Evolutionary conservation across 1,140 invertebrate genomes (phyloP).

Genomic region (Lysiphlebus fabarum): DNA sequence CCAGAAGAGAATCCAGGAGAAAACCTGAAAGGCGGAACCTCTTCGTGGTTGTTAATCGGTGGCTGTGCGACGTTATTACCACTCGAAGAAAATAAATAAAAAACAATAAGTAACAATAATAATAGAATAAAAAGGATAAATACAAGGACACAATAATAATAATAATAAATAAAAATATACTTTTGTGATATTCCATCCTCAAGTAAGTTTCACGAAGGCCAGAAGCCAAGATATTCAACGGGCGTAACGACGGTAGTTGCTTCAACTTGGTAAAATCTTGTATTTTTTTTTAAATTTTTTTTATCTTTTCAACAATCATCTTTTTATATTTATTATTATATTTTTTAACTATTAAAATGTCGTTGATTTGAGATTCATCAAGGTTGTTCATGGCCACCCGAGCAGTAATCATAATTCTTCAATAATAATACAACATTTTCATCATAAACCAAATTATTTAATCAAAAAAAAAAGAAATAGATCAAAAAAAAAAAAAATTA

Average conservation of each 20-base stretch:
- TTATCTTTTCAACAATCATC: not conserved
- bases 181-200: slow-evolving; percentile 13
- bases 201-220: slow-evolving; percentile 37
- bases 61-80: slow-evolving; percentile 25
- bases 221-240: slow-evolving; percentile 30
- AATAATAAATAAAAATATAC: too few species aligned
- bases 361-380: not conserved
- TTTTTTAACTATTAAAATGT: slow-evolving; percentile 1
- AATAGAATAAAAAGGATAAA: not conserved
- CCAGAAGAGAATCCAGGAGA: not conserved
- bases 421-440: not conserved
- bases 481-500: too few species aligned
- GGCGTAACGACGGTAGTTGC: slow-evolving; percentile 37
- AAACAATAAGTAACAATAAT: slow-evolving; percentile 10
- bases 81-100: slow-evolving; percentile 12
- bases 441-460: too few species aligned
- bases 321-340: not conserved
- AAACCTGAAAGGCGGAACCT: slow-evolving; percentile 16
- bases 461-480: too few species aligned
- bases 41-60: slow-evolving; percentile 25
- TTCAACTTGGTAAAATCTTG: slow-evolving; percentile 33
- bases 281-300: slow-evolving; percentile 26
- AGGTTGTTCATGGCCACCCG: slow-evolving; percentile 1
- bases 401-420: not conserved
- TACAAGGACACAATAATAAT: too few species aligned